Percentiles rank a stretch among this genome's conserved stretches.
Evolutionary conservation across 1,140 invertebrate genomes (phyloP).

Genomic region (Leucophenga varia): DNA sequence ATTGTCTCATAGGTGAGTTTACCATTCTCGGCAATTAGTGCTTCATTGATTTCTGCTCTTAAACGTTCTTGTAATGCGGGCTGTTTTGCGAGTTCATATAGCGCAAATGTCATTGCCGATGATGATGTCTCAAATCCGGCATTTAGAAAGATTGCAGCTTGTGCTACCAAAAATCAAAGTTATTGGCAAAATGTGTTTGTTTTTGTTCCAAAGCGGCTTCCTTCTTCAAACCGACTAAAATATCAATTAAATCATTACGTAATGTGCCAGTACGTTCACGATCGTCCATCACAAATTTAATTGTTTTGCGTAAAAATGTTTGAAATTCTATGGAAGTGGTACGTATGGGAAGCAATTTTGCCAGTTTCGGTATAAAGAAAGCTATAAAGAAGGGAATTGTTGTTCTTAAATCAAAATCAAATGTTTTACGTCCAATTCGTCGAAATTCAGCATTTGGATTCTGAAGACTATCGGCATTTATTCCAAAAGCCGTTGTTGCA

Average conservation of each 20-base stretch:
- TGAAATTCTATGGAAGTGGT: conserved; percentile 29
- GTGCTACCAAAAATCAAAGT: conserved; percentile 62
- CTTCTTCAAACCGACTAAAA: conserved; percentile 53
- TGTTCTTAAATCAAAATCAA: conserved; percentile 58
- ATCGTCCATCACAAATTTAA: conserved; percentile 49
- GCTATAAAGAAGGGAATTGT: conserved; percentile 57
- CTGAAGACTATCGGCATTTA: conserved; percentile 60
- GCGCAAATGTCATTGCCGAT: conserved; percentile 65
- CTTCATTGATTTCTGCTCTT: conserved; percentile 64
- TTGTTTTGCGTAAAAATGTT: conserved; percentile 40
- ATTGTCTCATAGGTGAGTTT: conserved; percentile 65
- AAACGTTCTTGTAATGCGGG: conserved; percentile 68
- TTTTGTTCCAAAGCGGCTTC: conserved; percentile 23
- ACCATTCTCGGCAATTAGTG: conserved; percentile 56
- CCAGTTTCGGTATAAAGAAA: conserved; percentile 56
- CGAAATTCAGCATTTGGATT: conserved; percentile 58
- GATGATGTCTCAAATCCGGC: conserved; percentile 80
- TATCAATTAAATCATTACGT: conserved; percentile 58
- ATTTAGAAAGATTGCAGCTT: conserved; percentile 69
- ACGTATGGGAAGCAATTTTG: conserved; percentile 23
- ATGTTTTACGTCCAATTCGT: conserved; percentile 54
- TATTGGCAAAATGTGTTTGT: conserved; percentile 39
- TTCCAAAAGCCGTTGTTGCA: conserved; percentile 62
- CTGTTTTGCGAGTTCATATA: conserved; percentile 69
- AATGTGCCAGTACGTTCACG: conserved; percentile 33